Conservation (phyloP, 2,113 vertebrate genomes). For the Pantherophis guttatus region DNA sequence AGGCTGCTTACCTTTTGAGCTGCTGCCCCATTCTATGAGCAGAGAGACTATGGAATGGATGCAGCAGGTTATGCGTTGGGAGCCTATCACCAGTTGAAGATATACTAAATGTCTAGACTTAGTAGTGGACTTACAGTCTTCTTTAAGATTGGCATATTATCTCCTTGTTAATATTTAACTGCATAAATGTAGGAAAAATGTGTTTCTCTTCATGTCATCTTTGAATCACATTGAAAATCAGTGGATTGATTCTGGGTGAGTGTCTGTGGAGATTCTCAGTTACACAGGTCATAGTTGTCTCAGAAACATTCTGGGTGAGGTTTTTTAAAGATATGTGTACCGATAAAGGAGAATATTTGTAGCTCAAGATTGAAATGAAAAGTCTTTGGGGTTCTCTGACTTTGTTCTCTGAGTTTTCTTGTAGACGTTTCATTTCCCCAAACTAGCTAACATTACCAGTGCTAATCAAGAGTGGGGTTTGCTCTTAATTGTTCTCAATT, state of each 20-base stretch:
- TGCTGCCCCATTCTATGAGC: neutral
- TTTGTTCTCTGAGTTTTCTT: neutral
- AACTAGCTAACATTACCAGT: neutral
- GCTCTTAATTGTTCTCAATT: neutral
- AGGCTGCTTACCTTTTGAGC: neutral
- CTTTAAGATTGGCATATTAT: neutral
- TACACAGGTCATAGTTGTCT: neutral
- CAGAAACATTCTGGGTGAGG: neutral
- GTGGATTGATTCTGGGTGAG: neutral
- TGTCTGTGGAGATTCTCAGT: neutral
- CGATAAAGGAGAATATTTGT: neutral
- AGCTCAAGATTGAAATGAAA: neutral
- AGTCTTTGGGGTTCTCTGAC: neutral
- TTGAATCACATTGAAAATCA: neutral
- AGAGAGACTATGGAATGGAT: neutral
- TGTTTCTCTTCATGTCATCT: neutral
- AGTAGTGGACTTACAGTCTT: neutral
- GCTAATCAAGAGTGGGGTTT: neutral
- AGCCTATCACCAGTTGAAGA: neutral
- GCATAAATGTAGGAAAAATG: neutral
- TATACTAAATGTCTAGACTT: neutral
- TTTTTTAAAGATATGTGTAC: neutral
- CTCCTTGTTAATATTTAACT: neutral
- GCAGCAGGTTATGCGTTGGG: neutral
- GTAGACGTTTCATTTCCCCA: neutral